Conservation (phyloP, 2,888 invertebrate species). For the Eucriotettix oculatus region DNA sequence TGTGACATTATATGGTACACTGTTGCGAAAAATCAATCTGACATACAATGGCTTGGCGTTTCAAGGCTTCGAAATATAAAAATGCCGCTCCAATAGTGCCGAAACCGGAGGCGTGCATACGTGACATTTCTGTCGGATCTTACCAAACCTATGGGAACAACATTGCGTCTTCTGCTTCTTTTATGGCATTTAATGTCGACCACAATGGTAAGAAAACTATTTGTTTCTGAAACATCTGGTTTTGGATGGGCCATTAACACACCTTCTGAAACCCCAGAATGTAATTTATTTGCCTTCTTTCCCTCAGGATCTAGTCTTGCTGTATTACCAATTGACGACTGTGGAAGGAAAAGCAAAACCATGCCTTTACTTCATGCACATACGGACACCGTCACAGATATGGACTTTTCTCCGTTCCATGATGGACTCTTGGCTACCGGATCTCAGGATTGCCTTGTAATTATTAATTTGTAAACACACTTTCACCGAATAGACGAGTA, state of each 20-base stretch:
- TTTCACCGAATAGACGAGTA: too few species aligned
- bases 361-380: conserved; percentile 76
- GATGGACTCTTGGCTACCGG: conserved; percentile 83
- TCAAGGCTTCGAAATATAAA: conserved; percentile 96
- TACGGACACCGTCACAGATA: conserved; percentile 82
- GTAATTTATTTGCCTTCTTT: not conserved
- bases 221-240: conserved; percentile 2
- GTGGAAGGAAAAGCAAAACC: conserved; percentile 74
- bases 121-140: conserved; percentile 81
- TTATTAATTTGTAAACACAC: conserved; percentile 14
- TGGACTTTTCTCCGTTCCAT: conserved; percentile 91
- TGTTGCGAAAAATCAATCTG: not conserved
- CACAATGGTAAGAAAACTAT: conserved; percentile 44
- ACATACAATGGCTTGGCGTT: conserved; percentile 73
- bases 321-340: conserved; percentile 71
- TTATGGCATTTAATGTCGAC: conserved; percentile 92
- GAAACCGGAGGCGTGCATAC: conserved; percentile 75
- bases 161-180: conserved; percentile 80
- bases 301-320: conserved; percentile 68
- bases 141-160: conserved; percentile 92
- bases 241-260: not conserved
- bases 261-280: not conserved
- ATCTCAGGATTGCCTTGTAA: conserved; percentile 68
- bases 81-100: conserved; percentile 93
- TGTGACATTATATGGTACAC: not conserved